Evolutionary conservation across 2,888 invertebrate species (phyloP).

Genomic region (Rhopalosiphum nymphaeae): DNA sequence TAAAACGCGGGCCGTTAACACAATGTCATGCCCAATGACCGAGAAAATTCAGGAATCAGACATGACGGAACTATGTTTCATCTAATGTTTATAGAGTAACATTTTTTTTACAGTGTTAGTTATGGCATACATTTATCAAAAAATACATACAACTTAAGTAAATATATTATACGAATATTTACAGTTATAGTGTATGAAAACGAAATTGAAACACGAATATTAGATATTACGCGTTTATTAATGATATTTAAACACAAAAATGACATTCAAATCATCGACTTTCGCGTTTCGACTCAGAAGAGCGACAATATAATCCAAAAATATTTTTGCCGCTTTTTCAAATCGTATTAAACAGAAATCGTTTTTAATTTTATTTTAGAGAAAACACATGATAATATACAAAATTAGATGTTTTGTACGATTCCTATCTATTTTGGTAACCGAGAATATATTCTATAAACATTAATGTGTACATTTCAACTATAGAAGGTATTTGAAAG

Average conservation of each 20-base stretch:
- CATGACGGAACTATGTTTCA: constrained; percentile 19
- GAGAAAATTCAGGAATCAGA: constrained; percentile 40
- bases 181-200: not conserved
- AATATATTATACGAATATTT: not conserved
- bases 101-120: not conserved
- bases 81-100: constrained; percentile 10
- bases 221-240: constrained; percentile 6
- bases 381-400: not conserved
- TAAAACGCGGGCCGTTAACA: constrained; percentile 48
- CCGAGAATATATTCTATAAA: not conserved
- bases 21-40: constrained; percentile 63
- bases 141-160: not conserved
- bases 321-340: not conserved
- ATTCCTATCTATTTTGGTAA: not conserved
- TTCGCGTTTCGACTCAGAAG: not conserved
- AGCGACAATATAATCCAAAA: not conserved
- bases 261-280: not conserved
- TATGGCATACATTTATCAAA: not conserved
- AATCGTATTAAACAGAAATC: not conserved
- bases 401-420: not conserved
- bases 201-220: not conserved
- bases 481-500: not conserved
- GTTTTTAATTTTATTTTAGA: not conserved
- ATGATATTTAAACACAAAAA: constrained; percentile 13
- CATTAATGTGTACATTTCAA: not conserved